Evolutionary conservation across 2,888 invertebrate genomes (phyloP), one percentile per base, ranked within the genome.

Genomic region (Harpalus rufipes): DNA sequence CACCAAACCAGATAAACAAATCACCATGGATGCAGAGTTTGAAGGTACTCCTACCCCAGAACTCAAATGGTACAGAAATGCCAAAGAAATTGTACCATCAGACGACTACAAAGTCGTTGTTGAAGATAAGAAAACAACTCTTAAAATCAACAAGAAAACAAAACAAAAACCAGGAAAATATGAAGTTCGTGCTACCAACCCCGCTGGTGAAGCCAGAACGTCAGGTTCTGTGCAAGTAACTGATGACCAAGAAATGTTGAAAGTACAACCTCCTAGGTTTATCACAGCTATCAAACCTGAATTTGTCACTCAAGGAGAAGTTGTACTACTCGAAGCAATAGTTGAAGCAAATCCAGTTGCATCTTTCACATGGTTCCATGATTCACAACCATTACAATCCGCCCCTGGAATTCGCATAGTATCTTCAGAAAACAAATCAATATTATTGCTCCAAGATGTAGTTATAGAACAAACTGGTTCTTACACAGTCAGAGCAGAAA

Each of bases 401-500:
- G 94, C 95, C 81, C 92, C 94, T 81, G 95, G 95, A 87, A 92
- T 95, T 86, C 94, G 96, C 87, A 95, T 96, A 87, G 94, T 95
- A 7, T 95, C 95, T 12, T 93, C 93, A 88, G 95, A 94, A 59
- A 97, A 97, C 89, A 93, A 94, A 88, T 96, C 97, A n/a, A 94
- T 96, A 84, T 92, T 97, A 18, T 92, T 96, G 87, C 94, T 97
- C 86, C 94, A 95, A 88, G 94, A 95, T 89, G 93, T 96, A 72
- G 93, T 93, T 84, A 92, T 94, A 85, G 94, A 96, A 89, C 93
- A 93, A 87, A 92, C 93, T 84, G 97, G 97, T 25, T 93, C 95
- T 39, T 95, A 97, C 88, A 97, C 96, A 18, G 97, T 97, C 88
- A 93, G 96, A 88, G 98, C 98, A 1, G 96, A 97, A 91, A 98